These are phyloP conservation scores for Allochrocebus solatus DNA, from an alignment of 2,797 vertebrate species.

Conservation along the genomic window DNA sequence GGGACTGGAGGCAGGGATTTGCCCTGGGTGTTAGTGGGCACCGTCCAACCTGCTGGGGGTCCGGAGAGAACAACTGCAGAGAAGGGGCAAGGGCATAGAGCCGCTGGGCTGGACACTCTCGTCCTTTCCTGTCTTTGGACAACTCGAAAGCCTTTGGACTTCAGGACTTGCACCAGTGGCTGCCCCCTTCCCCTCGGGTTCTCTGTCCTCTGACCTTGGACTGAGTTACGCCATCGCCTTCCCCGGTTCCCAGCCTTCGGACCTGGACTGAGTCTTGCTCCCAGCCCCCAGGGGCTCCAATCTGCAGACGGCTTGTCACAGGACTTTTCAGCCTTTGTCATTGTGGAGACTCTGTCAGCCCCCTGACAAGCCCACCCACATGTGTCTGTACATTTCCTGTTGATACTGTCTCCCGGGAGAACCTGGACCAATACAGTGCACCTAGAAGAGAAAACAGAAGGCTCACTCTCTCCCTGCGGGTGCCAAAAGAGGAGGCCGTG, in stretches of 20 bases:
- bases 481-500: neutral
- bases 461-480: fast-evolving
- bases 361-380: neutral
- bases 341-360: no score
- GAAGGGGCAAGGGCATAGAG: neutral
- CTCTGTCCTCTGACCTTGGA: neutral
- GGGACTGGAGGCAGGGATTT: neutral
- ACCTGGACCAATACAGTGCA: neutral
- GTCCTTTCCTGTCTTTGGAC: neutral
- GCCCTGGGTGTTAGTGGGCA: neutral
- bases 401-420: neutral
- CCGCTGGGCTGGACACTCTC: neutral
- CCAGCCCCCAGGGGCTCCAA: neutral
- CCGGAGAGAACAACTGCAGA: neutral
- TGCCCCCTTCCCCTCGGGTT: neutral
- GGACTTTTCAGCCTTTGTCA: neutral
- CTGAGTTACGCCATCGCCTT: neutral
- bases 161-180: neutral
- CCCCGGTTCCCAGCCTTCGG: fast-evolving
- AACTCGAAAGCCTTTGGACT: neutral
- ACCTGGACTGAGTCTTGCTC: neutral
- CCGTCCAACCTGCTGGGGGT: neutral
- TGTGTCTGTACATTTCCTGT: neutral
- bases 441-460: neutral
- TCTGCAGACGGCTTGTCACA: neutral